Evolutionary conservation across 2,888 invertebrate genomes (phyloP).

Genomic region (Dendrolimus houi): DNA sequence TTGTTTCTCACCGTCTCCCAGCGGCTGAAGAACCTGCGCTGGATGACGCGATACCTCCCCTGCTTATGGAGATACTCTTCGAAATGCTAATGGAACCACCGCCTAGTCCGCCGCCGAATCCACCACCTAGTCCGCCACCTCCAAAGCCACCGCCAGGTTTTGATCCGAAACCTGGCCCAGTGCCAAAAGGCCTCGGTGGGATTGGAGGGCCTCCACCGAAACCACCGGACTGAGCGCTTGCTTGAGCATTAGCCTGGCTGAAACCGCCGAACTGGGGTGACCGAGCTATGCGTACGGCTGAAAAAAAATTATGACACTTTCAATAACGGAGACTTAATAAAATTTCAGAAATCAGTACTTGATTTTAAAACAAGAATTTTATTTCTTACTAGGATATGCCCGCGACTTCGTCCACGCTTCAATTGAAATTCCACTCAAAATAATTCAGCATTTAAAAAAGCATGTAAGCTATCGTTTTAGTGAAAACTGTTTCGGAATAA

Average conservation of each 20-base stretch:
- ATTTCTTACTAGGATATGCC: no score
- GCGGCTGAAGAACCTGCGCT: conserved; percentile 18
- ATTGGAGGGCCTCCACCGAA: conserved; percentile 16
- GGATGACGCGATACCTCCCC: conserved; percentile 23
- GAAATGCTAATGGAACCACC: conserved; percentile 29
- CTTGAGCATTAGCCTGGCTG: conserved; percentile 26
- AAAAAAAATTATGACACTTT: conserved; percentile 4
- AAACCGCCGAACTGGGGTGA: conserved; percentile 33
- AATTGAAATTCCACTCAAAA: no score
- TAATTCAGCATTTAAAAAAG: no score
- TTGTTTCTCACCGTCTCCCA: conserved; percentile 14
- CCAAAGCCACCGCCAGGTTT: conserved; percentile 2
- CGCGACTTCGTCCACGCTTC: no score
- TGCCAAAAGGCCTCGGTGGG: not conserved
- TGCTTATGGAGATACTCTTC: conserved; percentile 34
- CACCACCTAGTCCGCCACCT: conserved; percentile 8
- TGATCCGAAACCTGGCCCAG: conserved; percentile 5
- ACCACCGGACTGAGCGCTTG: conserved; percentile 23
- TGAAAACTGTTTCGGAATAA: no score
- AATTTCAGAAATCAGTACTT: not conserved
- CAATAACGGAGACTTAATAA: not conserved
- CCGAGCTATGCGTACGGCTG: conserved; percentile 27
- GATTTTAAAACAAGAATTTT: no score
- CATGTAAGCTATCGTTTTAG: no score
- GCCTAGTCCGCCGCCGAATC: conserved; percentile 9